phyloP scores from a whole-genome alignment of 2,797 vertebrate species.

The Florisuga fusca region DNA sequence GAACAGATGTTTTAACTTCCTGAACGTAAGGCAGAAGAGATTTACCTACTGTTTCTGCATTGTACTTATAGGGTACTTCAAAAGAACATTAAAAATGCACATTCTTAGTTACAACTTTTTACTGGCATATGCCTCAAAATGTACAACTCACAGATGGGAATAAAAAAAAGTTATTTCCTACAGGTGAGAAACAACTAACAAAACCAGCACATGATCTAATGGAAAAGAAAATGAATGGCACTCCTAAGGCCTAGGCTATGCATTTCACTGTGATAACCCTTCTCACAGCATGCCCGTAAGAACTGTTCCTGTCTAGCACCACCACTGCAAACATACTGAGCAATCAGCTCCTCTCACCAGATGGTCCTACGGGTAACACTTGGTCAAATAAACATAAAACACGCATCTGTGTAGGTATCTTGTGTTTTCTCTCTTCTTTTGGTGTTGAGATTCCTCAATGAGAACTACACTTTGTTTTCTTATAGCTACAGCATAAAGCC shows the following conservation, averaged over 20 bases:
- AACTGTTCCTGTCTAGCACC: constrained; percentile 1
- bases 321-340: constrained; percentile 20
- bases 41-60: constrained; percentile 56
- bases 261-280: background rate
- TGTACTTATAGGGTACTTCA: constrained; percentile 61
- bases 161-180: constrained; percentile 16
- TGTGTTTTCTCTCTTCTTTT: background rate
- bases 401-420: background rate
- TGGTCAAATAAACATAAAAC: constrained; percentile 50
- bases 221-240: background rate
- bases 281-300: background rate
- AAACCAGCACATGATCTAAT: background rate
- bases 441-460: background rate
- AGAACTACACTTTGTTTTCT: background rate
- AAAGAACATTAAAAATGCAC: constrained; percentile 37
- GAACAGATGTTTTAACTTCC: constrained; percentile 61
- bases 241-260: background rate
- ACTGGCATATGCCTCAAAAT: constrained; percentile 57
- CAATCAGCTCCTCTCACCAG: constrained; percentile 7
- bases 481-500: background rate
- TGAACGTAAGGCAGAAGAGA: constrained; percentile 41
- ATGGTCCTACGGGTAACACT: constrained; percentile 25
- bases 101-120: constrained; percentile 53
- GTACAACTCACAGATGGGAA: constrained; percentile 56
- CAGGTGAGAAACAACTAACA: constrained; percentile 11